Evolutionary conservation across 2,113 vertebrate genomes (phyloP), one percentile per base, ranked within the genome.

Genomic region (Sclerurus mexicanus): DNA sequence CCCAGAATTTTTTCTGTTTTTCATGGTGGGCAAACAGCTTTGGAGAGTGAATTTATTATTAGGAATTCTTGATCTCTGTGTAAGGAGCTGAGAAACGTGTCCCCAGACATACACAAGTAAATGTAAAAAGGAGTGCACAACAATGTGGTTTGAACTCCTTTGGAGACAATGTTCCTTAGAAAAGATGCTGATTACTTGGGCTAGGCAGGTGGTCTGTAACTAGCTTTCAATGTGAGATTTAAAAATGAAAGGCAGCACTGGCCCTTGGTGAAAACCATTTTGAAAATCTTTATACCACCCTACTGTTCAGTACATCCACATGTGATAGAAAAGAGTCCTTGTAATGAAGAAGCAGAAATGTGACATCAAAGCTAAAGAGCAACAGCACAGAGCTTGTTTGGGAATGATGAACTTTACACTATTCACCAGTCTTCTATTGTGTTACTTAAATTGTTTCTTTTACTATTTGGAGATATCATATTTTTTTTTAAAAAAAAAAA

Each of bases 111-210:
- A 64, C 15, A 49, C n/a, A 42, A 90, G 78, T 73, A 87, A 93
- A 79, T 68, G 58, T 52, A 85, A 85, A 93, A 87, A 79, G 27
- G 22, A 82, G n/a, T 44, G 53, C n/a, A 53, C 16, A 63, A 79
- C 84, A 85, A 86, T 77, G 55, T 50, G 85, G 49, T 58, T 42
- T 46, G 55, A 66, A 50, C 47, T 86, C 33, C 52, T 74, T 46
- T 37, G 59, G 88, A 94, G 58, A 50, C 37, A 69, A 66, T 9
- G 21, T 60, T 90, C 83, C 67, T 83, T 90, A 80, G 88, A 92
- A 93, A 94, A 92, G 59, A 68, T 84, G 55, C 55, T 92, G 88
- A 95, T 96, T 83, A 80, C 76, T 88, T 90, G 59, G 59, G 55
- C 90, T 78, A 90, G 35, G 50, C 79, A 84, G 63, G 72, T 71